A percentile compares a stretch with the other conserved stretches of the same genome.
Conservation (phyloP, 2,797 vertebrate species). For the Tokudaia tokunoshimensis region DNA sequence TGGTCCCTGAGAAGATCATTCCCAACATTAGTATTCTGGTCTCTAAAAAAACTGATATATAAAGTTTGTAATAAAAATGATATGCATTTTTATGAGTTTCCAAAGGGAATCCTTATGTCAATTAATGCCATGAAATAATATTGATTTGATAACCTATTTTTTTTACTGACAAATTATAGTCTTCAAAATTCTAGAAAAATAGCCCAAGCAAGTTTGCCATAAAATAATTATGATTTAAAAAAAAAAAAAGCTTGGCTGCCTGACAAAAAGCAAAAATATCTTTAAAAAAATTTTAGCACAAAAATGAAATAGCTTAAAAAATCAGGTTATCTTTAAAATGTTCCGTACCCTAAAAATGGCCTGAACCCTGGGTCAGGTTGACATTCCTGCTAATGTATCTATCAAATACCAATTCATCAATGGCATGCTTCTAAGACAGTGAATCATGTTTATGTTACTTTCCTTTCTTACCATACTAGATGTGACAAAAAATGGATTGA, state of each 20-base stretch:
- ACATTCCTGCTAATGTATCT: background rate
- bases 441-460: background rate
- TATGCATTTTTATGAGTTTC: conserved; percentile 65
- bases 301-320: conserved; percentile 7
- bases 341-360: background rate
- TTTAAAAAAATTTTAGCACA: conserved; percentile 48
- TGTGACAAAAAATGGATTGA: conserved; percentile 32
- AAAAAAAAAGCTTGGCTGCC: conserved; percentile 16
- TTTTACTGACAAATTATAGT: conserved; percentile 61
- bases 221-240: conserved; percentile 49
- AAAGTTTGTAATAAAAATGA: conserved; percentile 78
- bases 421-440: background rate
- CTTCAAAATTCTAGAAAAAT: conserved; percentile 73
- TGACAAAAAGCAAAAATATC: background rate
- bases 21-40: conserved; percentile 76
- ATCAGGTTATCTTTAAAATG: conserved; percentile 51
- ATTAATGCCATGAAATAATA: conserved; percentile 73
- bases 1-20: conserved; percentile 70
- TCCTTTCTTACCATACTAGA: conserved; percentile 34
- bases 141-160: conserved; percentile 68
- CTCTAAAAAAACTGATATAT: conserved; percentile 75
- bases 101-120: conserved; percentile 74
- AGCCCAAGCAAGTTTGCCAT: conserved; percentile 31
- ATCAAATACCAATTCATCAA: conserved; percentile 16
- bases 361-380: background rate